Percentiles rank a stretch among this genome's conserved stretches.
Conservation (phyloP, 2,113 vertebrate species). For the Tyrannus savana region DNA sequence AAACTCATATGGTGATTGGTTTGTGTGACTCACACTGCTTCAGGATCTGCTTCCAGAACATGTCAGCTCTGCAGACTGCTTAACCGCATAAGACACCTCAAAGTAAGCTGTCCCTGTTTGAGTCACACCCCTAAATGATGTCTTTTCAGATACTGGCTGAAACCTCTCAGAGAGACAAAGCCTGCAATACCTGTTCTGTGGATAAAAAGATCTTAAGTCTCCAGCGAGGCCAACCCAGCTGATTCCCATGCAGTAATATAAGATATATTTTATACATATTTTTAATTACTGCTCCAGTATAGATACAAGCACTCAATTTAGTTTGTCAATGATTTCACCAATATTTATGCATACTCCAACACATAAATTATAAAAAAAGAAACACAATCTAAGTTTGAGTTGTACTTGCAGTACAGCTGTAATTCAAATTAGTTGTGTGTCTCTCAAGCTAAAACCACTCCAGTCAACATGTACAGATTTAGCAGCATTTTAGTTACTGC, state of each 20-base stretch:
- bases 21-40: neutral
- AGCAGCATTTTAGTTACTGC: neutral
- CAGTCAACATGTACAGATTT: neutral
- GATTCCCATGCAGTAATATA: neutral
- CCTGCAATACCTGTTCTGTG: slow-evolving; percentile 33
- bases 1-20: neutral
- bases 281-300: neutral
- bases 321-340: neutral
- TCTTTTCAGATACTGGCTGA: neutral
- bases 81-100: neutral
- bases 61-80: neutral
- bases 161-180: slow-evolving; percentile 24
- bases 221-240: neutral
- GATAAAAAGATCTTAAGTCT: neutral
- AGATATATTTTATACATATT: neutral
- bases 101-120: neutral
- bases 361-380: neutral
- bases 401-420: neutral
- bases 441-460: neutral
- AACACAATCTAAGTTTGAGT: neutral
- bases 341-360: neutral
- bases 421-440: neutral
- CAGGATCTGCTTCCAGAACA: neutral
- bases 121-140: slow-evolving; percentile 11
- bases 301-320: neutral